These are phyloP conservation scores for Drosophila murphyi DNA, from an alignment of 1,140 invertebrate genomes.

Conservation along the genomic window DNA sequence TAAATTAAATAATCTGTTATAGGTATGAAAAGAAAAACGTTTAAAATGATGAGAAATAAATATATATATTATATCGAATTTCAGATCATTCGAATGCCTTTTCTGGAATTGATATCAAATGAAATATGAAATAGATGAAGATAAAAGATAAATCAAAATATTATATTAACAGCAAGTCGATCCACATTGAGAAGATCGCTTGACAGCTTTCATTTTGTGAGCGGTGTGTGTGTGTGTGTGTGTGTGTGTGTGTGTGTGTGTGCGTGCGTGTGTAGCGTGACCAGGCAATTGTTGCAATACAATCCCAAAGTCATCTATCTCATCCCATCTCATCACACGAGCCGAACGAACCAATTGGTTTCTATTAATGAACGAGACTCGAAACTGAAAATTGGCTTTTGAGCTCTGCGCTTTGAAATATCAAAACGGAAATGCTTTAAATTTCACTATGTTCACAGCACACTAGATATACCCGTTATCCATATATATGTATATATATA, in stretches of 20 bases:
- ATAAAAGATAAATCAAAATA: neutral
- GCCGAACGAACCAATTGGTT: slow-evolving; percentile 59
- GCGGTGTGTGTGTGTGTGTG: neutral
- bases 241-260: neutral
- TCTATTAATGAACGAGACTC: slow-evolving; percentile 65
- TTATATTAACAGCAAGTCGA: neutral
- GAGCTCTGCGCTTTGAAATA: slow-evolving; percentile 16
- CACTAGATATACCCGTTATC: slow-evolving; percentile 5
- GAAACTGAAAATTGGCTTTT: slow-evolving; percentile 47
- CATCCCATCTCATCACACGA: slow-evolving; percentile 20
- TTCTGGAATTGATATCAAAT: neutral
- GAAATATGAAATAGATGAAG: neutral
- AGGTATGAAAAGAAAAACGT: too few species aligned
- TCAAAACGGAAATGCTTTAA: slow-evolving; percentile 66
- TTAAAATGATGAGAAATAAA: neutral
- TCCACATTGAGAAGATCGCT: neutral
- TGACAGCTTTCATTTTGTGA: slow-evolving; percentile 8
- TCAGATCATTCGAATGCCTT: too few species aligned
- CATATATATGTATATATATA: slow-evolving; percentile 20
- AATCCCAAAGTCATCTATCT: slow-evolving; percentile 30
- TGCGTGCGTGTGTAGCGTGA: slow-evolving; percentile 18
- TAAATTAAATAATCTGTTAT: neutral
- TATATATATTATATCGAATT: neutral
- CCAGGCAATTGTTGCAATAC: slow-evolving; percentile 22
- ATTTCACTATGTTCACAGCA: slow-evolving; percentile 53